Base-by-base conservation (phyloP, 2,113 vertebrate genomes). In the Oophaga pumilio region DNA sequence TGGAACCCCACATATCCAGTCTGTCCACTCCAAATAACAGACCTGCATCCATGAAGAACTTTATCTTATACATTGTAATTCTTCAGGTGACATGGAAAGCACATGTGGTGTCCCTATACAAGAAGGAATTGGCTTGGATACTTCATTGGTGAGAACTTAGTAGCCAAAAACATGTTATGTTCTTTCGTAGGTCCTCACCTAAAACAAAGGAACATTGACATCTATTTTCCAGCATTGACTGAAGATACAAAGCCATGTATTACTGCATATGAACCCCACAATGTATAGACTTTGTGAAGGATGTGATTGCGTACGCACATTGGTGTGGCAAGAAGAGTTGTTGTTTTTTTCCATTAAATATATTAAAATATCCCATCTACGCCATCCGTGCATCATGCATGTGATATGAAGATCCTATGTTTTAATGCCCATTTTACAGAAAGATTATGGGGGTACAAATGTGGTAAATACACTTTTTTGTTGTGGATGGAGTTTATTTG, bases 1-100 rank as follows among this genome's bases (percentile, higher is more conserved):
- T 92, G 96, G 97, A 94, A 98, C 96, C 10, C 90, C 92, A 0
- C 93, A 93, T 50, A 94, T 94, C 11, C 95, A 93, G 93, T 96
- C 94, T 66, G 93, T 95, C 24, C 94, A 93, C 18, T 93, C 92
- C 33, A 95, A 89, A 93, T 8, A 43, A 57, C 10, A 5, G 17
- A 52, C 26, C 50, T 14, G 24, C n/a, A 57, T 57, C 14, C 26
- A 43, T 9, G 10, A 28, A 59, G 26, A 22, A 57, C 22, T 68
- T 53, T 52, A 13, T 82, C 49, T 26, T 14, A 52, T 68, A 24
- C 52, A 68, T 53, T 68, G 64, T 50, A 53, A 82, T 43, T 22
- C 18, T n/a, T 26, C 57, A 62, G 20, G 26, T 20, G 22, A 68
- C 57, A 14, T 53, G n/a, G 28, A 68, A 53, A 52, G 9, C 11